Conservation (phyloP, 2,888 invertebrate genomes). For the Petrolisthes manimaculis region DNA sequence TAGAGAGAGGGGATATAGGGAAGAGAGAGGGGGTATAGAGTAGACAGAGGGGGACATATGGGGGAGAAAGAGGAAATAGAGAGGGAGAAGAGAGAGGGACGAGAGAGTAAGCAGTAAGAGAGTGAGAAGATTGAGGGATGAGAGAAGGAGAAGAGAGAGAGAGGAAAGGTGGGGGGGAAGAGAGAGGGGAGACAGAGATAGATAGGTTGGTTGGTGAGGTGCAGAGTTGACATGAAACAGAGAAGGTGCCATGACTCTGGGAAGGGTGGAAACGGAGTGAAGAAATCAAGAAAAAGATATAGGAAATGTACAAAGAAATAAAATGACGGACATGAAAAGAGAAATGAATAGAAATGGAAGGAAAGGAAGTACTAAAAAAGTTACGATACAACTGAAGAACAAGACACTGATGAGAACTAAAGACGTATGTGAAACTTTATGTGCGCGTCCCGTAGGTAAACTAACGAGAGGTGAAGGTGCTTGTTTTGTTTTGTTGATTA, state of each 20-base stretch:
- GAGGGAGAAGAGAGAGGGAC: background rate
- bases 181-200: background rate
- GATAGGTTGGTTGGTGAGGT: no score
- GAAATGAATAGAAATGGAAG: no score
- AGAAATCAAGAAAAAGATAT: no score
- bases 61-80: background rate
- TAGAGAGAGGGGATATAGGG: background rate
- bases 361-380: no score
- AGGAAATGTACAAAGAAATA: background rate
- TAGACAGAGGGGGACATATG: background rate
- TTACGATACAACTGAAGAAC: no score
- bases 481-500: no score
- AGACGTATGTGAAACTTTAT: no score
- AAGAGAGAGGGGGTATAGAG: background rate
- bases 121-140: constrained; percentile 1
- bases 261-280: background rate
- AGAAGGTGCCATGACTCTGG: no score
- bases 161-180: background rate
- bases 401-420: no score
- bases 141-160: background rate
- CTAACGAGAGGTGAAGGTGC: no score
- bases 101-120: background rate
- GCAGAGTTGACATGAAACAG: no score
- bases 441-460: no score
- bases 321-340: background rate